Evolutionary conservation across 2,888 invertebrate genomes (phyloP).

Genomic region (Elegia similella): DNA sequence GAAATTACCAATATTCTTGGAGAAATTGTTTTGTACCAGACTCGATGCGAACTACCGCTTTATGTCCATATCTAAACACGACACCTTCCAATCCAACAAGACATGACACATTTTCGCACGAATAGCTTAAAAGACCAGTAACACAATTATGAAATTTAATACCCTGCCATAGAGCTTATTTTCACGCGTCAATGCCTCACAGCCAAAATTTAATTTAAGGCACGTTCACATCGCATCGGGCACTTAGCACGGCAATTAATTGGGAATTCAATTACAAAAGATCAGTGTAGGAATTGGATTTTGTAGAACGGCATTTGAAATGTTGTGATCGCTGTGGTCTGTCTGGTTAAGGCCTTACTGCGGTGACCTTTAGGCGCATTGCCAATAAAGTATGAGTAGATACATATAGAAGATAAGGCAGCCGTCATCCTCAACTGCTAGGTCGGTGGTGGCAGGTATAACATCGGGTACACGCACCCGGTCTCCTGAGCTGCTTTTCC

Average conservation of each 20-base stretch:
- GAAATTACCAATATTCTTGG: too few relatives aligned
- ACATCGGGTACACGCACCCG: too few relatives aligned
- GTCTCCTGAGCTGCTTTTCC: too few relatives aligned
- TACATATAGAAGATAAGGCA: too few relatives aligned
- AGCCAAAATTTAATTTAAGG: slow-evolving; percentile 18
- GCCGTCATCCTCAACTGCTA: too few relatives aligned
- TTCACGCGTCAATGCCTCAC: not conserved
- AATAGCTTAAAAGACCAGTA: not conserved
- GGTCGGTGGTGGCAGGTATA: too few relatives aligned
- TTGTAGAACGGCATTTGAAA: slow-evolving; percentile 4
- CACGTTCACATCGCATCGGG: slow-evolving; percentile 14
- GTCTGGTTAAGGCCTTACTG: not conserved
- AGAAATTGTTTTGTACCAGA: too few relatives aligned
- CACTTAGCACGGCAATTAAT: slow-evolving; percentile 37
- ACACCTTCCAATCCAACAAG: not conserved
- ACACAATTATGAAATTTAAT: slow-evolving; percentile 6
- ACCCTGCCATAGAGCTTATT: slow-evolving; percentile 1
- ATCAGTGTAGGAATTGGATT: slow-evolving; percentile 26
- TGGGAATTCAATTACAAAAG: slow-evolving; percentile 39
- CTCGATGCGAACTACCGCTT: too few relatives aligned
- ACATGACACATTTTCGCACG: slow-evolving; percentile 5
- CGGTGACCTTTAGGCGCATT: not conserved
- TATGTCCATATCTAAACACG: not conserved
- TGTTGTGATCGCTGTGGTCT: slow-evolving; percentile 4
- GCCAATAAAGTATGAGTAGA: not conserved